These are phyloP conservation scores for Alviniconcha marisindica DNA, from an alignment of 1,140 invertebrate genomes.

Conservation along the genomic window DNA sequence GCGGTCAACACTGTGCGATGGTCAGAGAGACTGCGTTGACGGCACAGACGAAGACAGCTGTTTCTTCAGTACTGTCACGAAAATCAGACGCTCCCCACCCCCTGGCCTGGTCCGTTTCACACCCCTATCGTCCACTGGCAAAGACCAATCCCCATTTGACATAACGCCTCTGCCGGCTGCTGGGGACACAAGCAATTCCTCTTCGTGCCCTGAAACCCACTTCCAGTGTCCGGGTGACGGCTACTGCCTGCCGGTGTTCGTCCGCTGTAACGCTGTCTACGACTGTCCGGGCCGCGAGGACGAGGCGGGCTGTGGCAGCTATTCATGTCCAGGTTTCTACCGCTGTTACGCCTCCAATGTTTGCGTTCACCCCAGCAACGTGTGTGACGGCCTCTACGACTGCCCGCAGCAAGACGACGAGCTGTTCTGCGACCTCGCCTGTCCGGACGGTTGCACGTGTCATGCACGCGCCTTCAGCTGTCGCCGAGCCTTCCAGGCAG, in stretches of 20 bases:
- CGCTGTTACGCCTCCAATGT: not conserved
- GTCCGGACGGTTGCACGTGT: slow-evolving; percentile 1
- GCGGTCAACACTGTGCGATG: not conserved
- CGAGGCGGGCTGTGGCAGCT: slow-evolving; percentile 26
- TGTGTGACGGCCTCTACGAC: slow-evolving; percentile 21
- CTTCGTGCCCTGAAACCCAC: not conserved
- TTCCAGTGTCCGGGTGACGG: not conserved
- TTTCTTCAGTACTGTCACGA: not conserved
- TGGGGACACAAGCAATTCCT: not conserved
- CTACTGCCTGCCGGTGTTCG: slow-evolving; percentile 18
- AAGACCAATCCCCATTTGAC: too few relatives aligned
- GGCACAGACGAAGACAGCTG: not conserved
- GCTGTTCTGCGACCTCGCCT: not conserved
- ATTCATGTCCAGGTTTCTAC: slow-evolving; percentile 13
- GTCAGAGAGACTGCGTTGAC: not conserved
- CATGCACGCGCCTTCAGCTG: slow-evolving; percentile 24
- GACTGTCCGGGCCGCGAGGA: slow-evolving; percentile 29
- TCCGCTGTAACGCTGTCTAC: slow-evolving; percentile 22
- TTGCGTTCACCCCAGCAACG: slow-evolving; percentile 4
- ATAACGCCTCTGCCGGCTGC: not conserved
- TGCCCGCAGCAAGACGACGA: slow-evolving; percentile 23
- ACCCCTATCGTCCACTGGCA: not conserved
- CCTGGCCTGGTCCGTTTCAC: not conserved
- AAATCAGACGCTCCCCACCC: not conserved
- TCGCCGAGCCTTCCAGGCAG: not conserved